Evolutionary conservation across 2,888 invertebrate species (phyloP), one percentile per base, ranked within the genome.

Genomic region (Lasioglossum lativentre): DNA sequence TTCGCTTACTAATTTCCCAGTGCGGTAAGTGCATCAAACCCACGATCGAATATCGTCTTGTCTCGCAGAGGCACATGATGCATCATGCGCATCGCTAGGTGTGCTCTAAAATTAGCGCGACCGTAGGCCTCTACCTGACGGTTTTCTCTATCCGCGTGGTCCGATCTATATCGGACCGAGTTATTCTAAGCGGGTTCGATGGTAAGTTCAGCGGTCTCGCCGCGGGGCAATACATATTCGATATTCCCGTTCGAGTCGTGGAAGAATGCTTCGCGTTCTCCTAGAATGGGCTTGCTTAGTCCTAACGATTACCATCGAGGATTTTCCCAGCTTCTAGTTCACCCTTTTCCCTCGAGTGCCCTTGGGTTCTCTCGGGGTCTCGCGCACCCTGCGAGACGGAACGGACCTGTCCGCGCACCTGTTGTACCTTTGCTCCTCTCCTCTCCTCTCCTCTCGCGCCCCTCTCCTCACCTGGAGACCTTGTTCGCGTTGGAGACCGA

Each of bases 291-390:
- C 59, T 42, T 12, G 68, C 47, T 23, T 1, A 12, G 42, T 45
- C n/a, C 40, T 34, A 71, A 77, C 56, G 45, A 82, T 78, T 72
- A 75, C 74, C 71, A 80, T 75, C 71, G 47, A 27, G 78, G 86
- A 85, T 90, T 89, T 90, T 90, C 90, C 90, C 52, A n/a, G 75
- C 68, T 68, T 19, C 75, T 70, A 73, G 59, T 68, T 80, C 72
- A 70, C 82, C 83, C 75, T 71, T n/a, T 68, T 76, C 52, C 59
- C 52, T 42, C 66, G 6, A 2, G 52, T 52, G 23, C 8, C 52
- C 23, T 23, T 2, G 52, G 52, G 23, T 52, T 52, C 52, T 23
- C 52, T 52, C 14, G 47, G 70, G 52, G 72, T 74, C 34, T 78
- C 70, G 23, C 72, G 78, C 88, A 81, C 73, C 59, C 85, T 38